Evolutionary conservation across 2,797 vertebrate genomes (phyloP).

Genomic region (Pseudochirops corinnae): DNA sequence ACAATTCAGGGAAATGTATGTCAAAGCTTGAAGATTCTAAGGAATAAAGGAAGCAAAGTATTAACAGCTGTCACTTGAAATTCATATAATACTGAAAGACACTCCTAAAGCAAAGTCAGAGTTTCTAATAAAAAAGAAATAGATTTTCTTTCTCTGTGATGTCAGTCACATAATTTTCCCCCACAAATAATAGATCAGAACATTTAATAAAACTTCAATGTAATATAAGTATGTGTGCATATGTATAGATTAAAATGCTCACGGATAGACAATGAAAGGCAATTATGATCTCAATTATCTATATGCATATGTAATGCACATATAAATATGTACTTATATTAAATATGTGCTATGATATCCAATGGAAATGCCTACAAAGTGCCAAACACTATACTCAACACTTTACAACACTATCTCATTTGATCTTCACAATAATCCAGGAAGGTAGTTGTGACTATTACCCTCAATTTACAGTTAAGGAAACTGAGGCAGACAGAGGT

Average conservation of each 20-base stretch:
- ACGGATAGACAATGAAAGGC: background rate
- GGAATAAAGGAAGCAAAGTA: constrained; percentile 57
- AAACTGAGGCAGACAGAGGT: background rate
- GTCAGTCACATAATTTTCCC: background rate
- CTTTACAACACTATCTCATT: background rate
- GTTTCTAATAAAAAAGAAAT: constrained; percentile 28
- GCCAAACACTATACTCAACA: background rate
- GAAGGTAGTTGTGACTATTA: background rate
- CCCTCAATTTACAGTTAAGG: background rate
- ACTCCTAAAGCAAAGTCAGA: constrained; percentile 41
- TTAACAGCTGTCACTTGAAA: constrained; percentile 62
- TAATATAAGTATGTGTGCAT: background rate
- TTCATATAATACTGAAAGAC: constrained; percentile 48
- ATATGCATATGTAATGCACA: background rate
- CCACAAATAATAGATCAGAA: background rate
- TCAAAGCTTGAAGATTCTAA: constrained; percentile 33
- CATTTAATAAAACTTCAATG: constrained; percentile 9
- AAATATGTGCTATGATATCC: background rate
- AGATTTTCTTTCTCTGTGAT: constrained; percentile 28
- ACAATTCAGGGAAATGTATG: constrained; percentile 28
- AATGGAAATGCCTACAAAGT: background rate
- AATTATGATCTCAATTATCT: background rate
- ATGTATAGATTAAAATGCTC: background rate
- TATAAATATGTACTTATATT: background rate
- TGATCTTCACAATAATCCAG: background rate